A percentile compares a stretch with the other conserved stretches of the same genome.
phyloP scores from a whole-genome alignment of 2,797 vertebrate genomes.

The Muscicapa comitata region DNA sequence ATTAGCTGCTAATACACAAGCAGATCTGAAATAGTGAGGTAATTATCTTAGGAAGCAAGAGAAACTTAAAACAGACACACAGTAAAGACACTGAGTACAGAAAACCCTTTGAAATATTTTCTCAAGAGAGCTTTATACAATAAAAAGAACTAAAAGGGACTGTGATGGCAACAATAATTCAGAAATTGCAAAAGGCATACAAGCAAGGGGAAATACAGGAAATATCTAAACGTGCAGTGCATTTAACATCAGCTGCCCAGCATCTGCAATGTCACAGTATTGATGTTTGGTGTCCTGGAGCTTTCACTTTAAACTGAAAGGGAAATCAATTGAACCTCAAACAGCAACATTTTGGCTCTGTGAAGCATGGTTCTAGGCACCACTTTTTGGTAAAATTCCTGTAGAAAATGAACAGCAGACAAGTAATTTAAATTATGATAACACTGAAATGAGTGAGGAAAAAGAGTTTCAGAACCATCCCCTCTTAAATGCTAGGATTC shows the following conservation, averaged over 20 bases:
- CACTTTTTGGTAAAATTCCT: not conserved
- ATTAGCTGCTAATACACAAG: conserved; percentile 27
- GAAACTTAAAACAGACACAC: not conserved
- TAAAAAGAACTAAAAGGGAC: not conserved
- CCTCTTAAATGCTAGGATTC: not conserved
- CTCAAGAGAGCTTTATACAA: not conserved
- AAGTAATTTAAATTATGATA: conserved; percentile 3
- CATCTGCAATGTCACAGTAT: conserved; percentile 41
- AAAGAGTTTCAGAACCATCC: not conserved
- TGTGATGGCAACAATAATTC: not conserved
- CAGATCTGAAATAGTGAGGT: not conserved
- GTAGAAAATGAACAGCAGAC: not conserved
- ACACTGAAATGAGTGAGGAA: not conserved
- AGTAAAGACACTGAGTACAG: not conserved
- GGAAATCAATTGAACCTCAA: conserved; percentile 46
- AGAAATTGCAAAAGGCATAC: conserved; percentile 3
- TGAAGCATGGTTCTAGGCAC: not conserved
- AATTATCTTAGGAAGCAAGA: conserved; percentile 21
- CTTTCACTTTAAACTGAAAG: conserved; percentile 13
- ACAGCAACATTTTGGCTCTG: not conserved
- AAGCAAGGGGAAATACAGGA: conserved; percentile 3
- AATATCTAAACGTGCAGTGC: conserved; percentile 6
- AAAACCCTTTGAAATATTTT: not conserved
- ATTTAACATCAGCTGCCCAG: conserved; percentile 37
- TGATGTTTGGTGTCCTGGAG: conserved; percentile 53